phyloP scores from a whole-genome alignment of 2,113 vertebrate species.

The Haliaeetus leucogaster region DNA sequence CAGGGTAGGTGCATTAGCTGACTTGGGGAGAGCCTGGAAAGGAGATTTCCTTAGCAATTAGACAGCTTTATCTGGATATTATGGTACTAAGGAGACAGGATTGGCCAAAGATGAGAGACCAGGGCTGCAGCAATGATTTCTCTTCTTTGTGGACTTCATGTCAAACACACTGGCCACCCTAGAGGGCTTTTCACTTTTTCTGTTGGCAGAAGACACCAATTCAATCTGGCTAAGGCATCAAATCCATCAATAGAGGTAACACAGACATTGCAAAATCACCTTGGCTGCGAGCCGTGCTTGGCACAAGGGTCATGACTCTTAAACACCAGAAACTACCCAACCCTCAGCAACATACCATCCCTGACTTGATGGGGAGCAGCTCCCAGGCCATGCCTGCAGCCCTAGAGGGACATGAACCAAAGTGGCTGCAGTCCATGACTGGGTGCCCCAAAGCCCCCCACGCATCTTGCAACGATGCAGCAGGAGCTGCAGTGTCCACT shows the following conservation, averaged over 20 bases:
- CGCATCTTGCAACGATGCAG: accelerated
- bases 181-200: not conserved
- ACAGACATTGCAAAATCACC: not conserved
- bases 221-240: not conserved
- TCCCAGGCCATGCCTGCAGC: not conserved
- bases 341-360: not conserved
- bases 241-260: not conserved
- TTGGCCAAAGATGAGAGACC: not conserved
- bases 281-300: not conserved
- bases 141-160: not conserved
- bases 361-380: not conserved
- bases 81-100: not conserved
- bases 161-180: not conserved
- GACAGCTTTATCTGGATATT: not conserved
- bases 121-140: not conserved
- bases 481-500: not conserved
- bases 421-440: accelerated
- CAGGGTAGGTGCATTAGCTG: not conserved
- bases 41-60: not conserved
- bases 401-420: not conserved
- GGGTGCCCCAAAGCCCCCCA: not conserved
- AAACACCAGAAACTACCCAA: not conserved
- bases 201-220: not conserved
- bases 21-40: not conserved
- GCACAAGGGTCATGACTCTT: not conserved